Conservation (phyloP, 1,140 invertebrate species). For the Drosophila bipectinata region DNA sequence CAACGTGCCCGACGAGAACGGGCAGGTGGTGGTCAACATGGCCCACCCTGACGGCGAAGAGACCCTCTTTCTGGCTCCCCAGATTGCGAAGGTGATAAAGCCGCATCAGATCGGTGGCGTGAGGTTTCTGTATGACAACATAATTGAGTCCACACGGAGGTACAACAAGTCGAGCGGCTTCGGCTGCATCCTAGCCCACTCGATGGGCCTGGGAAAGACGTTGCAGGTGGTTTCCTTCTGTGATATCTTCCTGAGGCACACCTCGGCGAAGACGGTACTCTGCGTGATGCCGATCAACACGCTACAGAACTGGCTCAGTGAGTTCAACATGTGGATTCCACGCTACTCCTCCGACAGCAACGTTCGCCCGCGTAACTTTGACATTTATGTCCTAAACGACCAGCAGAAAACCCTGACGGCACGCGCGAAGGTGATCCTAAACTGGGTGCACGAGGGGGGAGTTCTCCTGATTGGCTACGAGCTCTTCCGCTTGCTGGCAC, state of each 20-base stretch:
- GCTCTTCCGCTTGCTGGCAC: conserved; percentile 94
- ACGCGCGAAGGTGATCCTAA: conserved; percentile 90
- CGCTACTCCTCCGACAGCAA: conserved; percentile 84
- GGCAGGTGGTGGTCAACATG: conserved; percentile 96
- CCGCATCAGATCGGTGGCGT: conserved; percentile 99
- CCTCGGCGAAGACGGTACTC: conserved; percentile 94
- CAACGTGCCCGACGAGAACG: conserved; percentile 95
- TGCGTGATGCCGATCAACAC: conserved; percentile 99
- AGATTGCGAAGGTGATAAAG: conserved; percentile 96
- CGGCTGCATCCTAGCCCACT: conserved; percentile 99
- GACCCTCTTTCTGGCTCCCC: conserved; percentile 96
- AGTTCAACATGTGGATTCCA: conserved; percentile 98
- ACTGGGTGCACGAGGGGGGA: conserved; percentile 95
- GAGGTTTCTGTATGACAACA: conserved; percentile 97
- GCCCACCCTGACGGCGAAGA: conserved; percentile 97
- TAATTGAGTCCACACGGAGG: conserved; percentile 95
- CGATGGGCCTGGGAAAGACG: conserved; percentile 99
- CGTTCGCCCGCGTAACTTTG: conserved; percentile 91
- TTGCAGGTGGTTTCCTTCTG: conserved; percentile 98
- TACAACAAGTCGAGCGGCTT: conserved; percentile 96
- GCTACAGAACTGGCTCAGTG: conserved; percentile 98
- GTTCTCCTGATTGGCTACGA: conserved; percentile 99
- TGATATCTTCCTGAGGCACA: conserved; percentile 97
- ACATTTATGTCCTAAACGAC: conserved; percentile 96
- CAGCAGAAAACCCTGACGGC: conserved; percentile 95